These are phyloP conservation scores for Brachionus plicatilis DNA, from an alignment of 1,140 invertebrate species.

Conservation along the genomic window DNA sequence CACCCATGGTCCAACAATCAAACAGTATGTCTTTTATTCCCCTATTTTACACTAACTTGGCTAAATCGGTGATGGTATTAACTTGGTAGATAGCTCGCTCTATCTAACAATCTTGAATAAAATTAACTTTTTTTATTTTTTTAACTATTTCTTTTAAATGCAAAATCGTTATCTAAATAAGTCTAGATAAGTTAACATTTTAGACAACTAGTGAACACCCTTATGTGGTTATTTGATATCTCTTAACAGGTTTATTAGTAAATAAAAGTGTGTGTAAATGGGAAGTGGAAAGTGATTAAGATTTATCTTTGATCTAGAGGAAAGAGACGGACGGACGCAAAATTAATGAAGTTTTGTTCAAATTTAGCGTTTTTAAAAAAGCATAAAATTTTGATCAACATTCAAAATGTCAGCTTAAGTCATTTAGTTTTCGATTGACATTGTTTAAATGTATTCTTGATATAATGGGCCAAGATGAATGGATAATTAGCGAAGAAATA, in stretches of 20 bases:
- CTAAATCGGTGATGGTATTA: constrained; percentile 25
- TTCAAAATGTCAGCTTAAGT: neutral
- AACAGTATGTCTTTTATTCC: neutral
- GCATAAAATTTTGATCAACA: neutral
- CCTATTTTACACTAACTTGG: neutral
- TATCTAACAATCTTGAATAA: neutral
- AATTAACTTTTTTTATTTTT: neutral
- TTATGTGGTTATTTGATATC: neutral
- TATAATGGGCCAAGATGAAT: neutral
- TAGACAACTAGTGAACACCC: neutral
- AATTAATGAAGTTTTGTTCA: neutral
- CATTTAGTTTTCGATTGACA: neutral
- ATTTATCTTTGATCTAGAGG: neutral
- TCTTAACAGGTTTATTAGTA: neutral
- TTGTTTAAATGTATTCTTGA: neutral
- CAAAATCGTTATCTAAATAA: constrained; percentile 9
- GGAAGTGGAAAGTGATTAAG: neutral
- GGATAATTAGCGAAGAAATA: neutral
- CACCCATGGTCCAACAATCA: neutral
- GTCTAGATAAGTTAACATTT: neutral
- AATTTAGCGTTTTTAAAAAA: neutral
- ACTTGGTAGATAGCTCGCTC: neutral
- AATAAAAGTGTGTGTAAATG: neutral
- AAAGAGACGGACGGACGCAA: neutral
- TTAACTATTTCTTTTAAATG: neutral